Conservation (phyloP, 2,797 vertebrate genomes). For the Diplodus sargus region DNA sequence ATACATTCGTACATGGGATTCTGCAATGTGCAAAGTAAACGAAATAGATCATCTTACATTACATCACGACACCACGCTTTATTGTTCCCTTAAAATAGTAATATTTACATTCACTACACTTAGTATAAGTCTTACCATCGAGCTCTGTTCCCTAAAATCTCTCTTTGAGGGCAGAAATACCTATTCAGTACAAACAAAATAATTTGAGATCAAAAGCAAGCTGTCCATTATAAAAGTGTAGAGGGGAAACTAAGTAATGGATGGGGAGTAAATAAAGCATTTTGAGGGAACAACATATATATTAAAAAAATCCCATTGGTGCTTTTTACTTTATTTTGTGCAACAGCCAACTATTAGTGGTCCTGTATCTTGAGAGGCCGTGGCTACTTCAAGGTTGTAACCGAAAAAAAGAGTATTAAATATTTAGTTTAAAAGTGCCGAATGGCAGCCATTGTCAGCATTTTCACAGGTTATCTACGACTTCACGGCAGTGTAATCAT, state of each 20-base stretch:
- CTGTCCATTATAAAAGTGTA: background rate
- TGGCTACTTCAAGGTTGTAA: background rate
- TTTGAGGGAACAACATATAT: background rate
- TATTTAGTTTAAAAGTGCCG: background rate
- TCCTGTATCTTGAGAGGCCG: background rate
- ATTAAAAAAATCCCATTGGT: no score
- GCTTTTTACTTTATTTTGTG: no score
- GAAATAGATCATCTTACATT: background rate
- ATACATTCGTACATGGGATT: background rate
- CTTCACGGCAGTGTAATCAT: background rate
- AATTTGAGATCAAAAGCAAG: background rate
- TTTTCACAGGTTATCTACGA: background rate
- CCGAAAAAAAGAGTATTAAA: background rate
- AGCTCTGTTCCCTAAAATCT: background rate
- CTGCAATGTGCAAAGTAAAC: conserved; percentile 10
- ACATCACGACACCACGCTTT: background rate
- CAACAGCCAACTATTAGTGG: no score
- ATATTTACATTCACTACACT: background rate
- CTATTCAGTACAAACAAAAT: no score
- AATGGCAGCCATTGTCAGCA: background rate
- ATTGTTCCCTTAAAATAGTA: background rate
- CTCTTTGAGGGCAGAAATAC: no score
- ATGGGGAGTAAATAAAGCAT: background rate
- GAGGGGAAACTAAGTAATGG: background rate
- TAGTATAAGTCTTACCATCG: background rate